phyloP scores from a whole-genome alignment of 1,140 invertebrate species.

The Drosophila ohnishii region DNA sequence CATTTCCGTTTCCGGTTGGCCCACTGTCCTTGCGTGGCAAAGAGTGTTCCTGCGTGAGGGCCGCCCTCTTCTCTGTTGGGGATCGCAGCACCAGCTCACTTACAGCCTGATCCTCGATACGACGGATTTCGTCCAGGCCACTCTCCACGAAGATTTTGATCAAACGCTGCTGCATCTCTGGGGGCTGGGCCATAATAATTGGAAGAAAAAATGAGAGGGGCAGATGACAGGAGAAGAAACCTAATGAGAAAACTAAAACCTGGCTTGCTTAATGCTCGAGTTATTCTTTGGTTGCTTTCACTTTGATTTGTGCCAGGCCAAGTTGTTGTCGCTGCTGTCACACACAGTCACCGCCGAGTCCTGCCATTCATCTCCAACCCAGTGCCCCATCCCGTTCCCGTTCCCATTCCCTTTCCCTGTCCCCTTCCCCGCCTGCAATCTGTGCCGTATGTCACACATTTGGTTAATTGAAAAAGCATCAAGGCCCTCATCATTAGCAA shows the following conservation, averaged over 20 bases:
- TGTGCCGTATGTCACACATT: conserved; percentile 58
- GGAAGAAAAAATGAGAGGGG: not conserved
- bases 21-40: not conserved
- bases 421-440: conserved; percentile 5
- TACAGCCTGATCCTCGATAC: conserved; percentile 24
- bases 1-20: not conserved
- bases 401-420: not conserved
- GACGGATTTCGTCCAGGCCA: conserved; percentile 26
- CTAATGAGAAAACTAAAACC: conserved; percentile 18
- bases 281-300: conserved; percentile 10
- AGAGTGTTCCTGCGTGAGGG: not conserved
- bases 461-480: conserved; percentile 80
- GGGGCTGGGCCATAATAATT: not conserved
- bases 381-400: not conserved
- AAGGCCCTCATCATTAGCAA: conserved; percentile 77
- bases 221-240: not conserved
- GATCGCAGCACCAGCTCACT: conserved; percentile 10
- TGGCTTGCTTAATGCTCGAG: conserved; percentile 13
- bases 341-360: conserved; percentile 25
- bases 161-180: not conserved
- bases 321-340: conserved; percentile 35
- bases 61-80: not conserved
- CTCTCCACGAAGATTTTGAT: conserved; percentile 35
- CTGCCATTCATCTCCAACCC: conserved; percentile 8
- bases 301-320: conserved; percentile 44